Conservation (phyloP, 2,113 vertebrate species). For the Entelurus aequoreus region DNA sequence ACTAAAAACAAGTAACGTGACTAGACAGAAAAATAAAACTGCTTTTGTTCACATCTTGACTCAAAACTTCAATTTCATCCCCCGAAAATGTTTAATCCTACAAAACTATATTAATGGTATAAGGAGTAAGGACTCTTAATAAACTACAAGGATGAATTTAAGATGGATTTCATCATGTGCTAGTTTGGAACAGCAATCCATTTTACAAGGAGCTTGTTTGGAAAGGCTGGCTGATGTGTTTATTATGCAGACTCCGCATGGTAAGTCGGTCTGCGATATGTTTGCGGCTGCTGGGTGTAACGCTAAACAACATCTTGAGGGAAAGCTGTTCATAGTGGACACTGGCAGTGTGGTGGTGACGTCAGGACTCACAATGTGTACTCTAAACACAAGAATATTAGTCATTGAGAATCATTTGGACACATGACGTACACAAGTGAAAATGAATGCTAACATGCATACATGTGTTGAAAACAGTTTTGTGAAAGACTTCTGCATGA, state of each 20-base stretch:
- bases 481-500: too few species aligned
- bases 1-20: too few species aligned
- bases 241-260: constrained; percentile 39
- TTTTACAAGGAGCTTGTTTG: constrained; percentile 12
- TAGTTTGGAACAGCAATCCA: constrained; percentile 5
- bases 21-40: too few species aligned
- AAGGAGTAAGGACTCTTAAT: not conserved
- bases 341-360: constrained; percentile 29
- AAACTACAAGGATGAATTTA: not conserved
- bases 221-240: constrained; percentile 29
- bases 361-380: constrained; percentile 28
- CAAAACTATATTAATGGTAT: too few species aligned
- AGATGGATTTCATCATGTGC: not conserved
- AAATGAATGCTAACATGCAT: not conserved
- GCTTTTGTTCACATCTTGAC: too few species aligned
- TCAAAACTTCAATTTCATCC: too few species aligned
- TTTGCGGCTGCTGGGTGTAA: constrained; percentile 33
- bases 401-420: not conserved
- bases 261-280: constrained; percentile 32
- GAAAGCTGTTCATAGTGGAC: constrained; percentile 50
- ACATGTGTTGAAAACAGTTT: too few species aligned
- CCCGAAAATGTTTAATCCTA: too few species aligned
- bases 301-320: constrained; percentile 54
- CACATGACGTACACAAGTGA: not conserved
- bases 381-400: not conserved